Base-by-base conservation (phyloP, 2,113 vertebrate genomes). In the Peucedramus taeniatus region DNA sequence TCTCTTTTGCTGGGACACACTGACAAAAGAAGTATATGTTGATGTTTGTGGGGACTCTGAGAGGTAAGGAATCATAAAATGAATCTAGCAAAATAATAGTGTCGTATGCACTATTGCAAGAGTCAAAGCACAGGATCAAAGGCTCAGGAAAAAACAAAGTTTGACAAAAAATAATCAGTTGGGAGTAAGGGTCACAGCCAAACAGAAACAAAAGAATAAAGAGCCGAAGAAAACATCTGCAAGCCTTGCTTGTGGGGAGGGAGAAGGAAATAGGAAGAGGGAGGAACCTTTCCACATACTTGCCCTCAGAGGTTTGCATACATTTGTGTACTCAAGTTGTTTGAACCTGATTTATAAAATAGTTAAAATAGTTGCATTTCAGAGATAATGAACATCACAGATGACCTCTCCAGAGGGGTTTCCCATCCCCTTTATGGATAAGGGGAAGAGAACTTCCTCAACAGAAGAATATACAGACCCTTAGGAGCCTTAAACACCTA, bases 141-240 rank as follows among this genome's bases (percentile, higher is more conserved):
- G 72, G 15, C 45, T 89, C 35, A 66, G 95, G 80, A 84, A 91
- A 96, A 96, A 96, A 92, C 83, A 96, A 97, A 88, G 86, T 95
- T 96, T 96, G 85, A 96, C 87, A 60, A 80, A 87, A 87, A 80
- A 87, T 47, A 81, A 94, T 94, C 94, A 87, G 56, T 79, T 57
- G 66, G 74, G 78, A 97, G 78, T 85, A 83, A 94, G 88, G 90
- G 88, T 96, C 86, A 91, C 54, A 95, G 86, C 28, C 78, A 93
- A 97, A 95, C 35, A 96, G 94, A 76, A 97, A 93, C 78, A 97
- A 93, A 65, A 89, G 90, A 97, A 92, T 84, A 96, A 96, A 97
- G 75, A 90, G 66, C 65, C 94, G 92, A 71, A 96, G 61, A 91
- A 97, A 97, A 90, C 87, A 97, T 97, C 94, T 94, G 66, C 76